Base-by-base conservation (phyloP, 2,888 invertebrate species). In the Cataglyphis cursor region DNA sequence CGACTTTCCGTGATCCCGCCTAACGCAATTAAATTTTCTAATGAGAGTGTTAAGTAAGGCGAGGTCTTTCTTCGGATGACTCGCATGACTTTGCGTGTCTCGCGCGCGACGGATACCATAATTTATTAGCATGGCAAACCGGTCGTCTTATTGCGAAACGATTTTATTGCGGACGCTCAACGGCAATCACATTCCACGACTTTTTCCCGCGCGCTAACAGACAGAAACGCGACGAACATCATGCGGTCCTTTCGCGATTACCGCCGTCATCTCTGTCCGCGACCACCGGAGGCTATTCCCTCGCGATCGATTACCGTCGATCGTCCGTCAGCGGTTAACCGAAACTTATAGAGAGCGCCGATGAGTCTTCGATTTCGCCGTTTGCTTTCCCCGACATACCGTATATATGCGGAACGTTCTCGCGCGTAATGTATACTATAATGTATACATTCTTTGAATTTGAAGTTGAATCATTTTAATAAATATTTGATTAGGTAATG, bases 241-340 rank as follows among this genome's bases (percentile, higher is more conserved):
- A 66, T 38, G 44, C 35, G 15, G 57, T 74, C 44, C 18, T 81
- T 73, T 72, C 51, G 41, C 54, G 51, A 57, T 24, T 1, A 31
- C 41, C 18, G 6, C n/a, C 24, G 35, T 57, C 78, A 35, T 78
- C 70, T 5, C 59, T 70, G 24, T 8, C 59, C 59, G 44, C 35
- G n/a, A 80, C 70, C 70, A 59, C 4, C 44, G 44, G 78, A 81
- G 72, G 28, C 48, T 75, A 59, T 80, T 38, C 65, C 57, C 4
- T 75, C 65, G 35, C n/a, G 62, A 57, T 64, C 44, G 74, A 57
- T 82, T 21, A 38, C 31, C 44, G 12, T 51, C 54, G 64, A 57
- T 81, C 48, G 44, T 62, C 41, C 57, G 48, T 75, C 81, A 44
- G 83, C 41, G 82, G 82, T 73, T 72, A 84, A 84, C 82, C 83